A percentile compares a stretch with the other conserved stretches of the same genome.
phyloP scores from a whole-genome alignment of 2,797 vertebrate species.

The Aldrovandia affinis region DNA sequence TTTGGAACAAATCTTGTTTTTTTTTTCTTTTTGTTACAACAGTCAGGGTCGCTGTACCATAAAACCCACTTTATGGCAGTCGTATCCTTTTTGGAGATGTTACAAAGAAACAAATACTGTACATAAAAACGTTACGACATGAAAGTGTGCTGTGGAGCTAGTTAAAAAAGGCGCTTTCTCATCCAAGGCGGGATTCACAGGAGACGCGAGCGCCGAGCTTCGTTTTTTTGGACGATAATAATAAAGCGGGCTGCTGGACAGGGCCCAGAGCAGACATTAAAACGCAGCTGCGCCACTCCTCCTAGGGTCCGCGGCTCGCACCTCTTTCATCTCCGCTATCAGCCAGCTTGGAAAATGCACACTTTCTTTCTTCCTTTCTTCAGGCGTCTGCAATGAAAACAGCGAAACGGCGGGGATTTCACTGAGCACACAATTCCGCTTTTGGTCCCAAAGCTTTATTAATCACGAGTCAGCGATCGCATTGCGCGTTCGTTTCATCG shows the following conservation, averaged over 20 bases:
- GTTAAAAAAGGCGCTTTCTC: slow-evolving; percentile 34
- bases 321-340: slow-evolving; percentile 52
- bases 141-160: slow-evolving; percentile 46
- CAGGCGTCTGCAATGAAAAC: slow-evolving; percentile 44
- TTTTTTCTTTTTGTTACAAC: slow-evolving; percentile 46
- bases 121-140: slow-evolving; percentile 62
- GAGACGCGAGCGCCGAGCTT: slow-evolving; percentile 37
- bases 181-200: slow-evolving; percentile 32
- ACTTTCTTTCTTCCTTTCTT: slow-evolving; percentile 50
- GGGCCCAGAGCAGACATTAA: slow-evolving; percentile 30
- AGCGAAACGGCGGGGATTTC: slow-evolving; percentile 40
- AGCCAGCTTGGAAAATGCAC: slow-evolving; percentile 17
- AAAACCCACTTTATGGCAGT: slow-evolving; percentile 55
- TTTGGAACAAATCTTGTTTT: slow-evolving; percentile 19
- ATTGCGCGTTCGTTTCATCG: slow-evolving; percentile 2
- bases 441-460: slow-evolving; percentile 33
- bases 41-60: slow-evolving; percentile 50
- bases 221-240: slow-evolving; percentile 39
- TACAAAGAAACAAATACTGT: slow-evolving; percentile 62
- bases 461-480: slow-evolving; percentile 26
- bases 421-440: slow-evolving; percentile 28
- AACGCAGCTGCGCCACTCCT: slow-evolving; percentile 29
- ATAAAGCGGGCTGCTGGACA: slow-evolving; percentile 24
- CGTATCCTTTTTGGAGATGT: slow-evolving; percentile 61
- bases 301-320: slow-evolving; percentile 25